A percentile compares a stretch with the other conserved stretches of the same genome.
phyloP scores from a whole-genome alignment of 2,113 vertebrate genomes.

The Merops nubicus region DNA sequence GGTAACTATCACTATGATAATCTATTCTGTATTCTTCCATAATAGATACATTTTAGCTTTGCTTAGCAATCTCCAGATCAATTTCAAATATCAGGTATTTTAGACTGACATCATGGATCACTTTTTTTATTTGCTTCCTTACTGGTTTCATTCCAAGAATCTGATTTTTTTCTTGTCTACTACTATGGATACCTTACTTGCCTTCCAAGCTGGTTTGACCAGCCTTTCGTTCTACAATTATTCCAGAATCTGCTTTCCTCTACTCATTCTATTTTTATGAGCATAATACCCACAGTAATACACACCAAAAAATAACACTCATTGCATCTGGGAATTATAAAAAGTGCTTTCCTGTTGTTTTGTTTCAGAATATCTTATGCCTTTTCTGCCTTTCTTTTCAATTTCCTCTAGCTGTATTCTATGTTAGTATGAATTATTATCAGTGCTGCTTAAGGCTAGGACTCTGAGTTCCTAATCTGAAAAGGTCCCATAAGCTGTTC shows the following conservation, averaged over 20 bases:
- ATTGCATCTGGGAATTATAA: not conserved
- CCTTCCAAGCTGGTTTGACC: not conserved
- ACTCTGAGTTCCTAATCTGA: not conserved
- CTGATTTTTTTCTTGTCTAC: not conserved
- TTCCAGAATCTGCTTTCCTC: not conserved
- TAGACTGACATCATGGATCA: not conserved
- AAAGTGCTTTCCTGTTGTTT: not conserved
- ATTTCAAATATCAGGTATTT: not conserved
- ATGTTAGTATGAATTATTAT: not conserved
- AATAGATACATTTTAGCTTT: not conserved
- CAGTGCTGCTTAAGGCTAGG: not conserved
- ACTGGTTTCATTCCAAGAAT: not conserved
- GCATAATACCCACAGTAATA: not conserved
- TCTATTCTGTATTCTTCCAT: not conserved
- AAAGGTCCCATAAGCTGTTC: not conserved
- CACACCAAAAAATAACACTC: not conserved
- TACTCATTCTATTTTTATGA: not conserved
- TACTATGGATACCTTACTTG: not conserved
- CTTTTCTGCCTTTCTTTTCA: not conserved
- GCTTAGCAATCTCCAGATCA: not conserved
- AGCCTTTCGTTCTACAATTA: not conserved
- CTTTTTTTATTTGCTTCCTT: not conserved
- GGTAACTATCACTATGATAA: not conserved
- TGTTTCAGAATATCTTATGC: not conserved
- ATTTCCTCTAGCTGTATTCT: not conserved